Conservation (phyloP, 2,113 vertebrate species). For the Prunella fulvescens region DNA sequence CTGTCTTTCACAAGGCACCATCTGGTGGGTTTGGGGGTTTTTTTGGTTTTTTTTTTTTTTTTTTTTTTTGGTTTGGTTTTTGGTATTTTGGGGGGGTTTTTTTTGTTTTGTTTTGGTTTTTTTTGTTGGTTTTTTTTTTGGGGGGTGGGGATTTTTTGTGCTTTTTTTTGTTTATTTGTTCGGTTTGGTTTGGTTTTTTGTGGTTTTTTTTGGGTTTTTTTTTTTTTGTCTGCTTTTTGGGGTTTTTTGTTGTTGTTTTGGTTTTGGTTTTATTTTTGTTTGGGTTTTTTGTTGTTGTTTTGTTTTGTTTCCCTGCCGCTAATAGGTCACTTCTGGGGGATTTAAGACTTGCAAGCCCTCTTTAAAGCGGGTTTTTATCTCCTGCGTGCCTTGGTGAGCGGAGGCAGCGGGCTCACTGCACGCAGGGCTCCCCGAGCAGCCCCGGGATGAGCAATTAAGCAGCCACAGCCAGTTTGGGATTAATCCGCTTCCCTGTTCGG, state of each 20-base stretch:
- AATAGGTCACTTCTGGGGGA: neutral
- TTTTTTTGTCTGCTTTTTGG: too few relatives aligned
- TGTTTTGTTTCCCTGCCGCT: rapidly evolving
- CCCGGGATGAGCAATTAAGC: neutral
- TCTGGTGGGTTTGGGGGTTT: neutral
- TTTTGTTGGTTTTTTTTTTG: too few relatives aligned
- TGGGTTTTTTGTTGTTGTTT: too few relatives aligned
- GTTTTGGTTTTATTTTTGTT: neutral
- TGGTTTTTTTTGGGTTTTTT: too few relatives aligned
- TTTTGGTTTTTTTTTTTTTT: too few relatives aligned
- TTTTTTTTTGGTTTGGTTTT: too few relatives aligned
- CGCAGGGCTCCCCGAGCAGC: neutral
- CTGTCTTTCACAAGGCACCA: neutral
- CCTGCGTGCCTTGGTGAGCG: rapidly evolving
- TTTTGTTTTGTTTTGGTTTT: too few relatives aligned
- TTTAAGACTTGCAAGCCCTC: neutral
- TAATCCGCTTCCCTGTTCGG: neutral
- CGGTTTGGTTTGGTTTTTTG: too few relatives aligned
- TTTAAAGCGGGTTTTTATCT: neutral
- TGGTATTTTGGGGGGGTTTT: too few relatives aligned
- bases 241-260: too few relatives aligned
- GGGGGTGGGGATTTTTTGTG: too few relatives aligned
- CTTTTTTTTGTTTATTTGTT: too few relatives aligned
- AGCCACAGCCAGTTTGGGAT: neutral
- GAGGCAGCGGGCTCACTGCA: neutral